Evolutionary conservation across 2,113 vertebrate species (phyloP).

Genomic region (Megaleporinus macrocephalus): DNA sequence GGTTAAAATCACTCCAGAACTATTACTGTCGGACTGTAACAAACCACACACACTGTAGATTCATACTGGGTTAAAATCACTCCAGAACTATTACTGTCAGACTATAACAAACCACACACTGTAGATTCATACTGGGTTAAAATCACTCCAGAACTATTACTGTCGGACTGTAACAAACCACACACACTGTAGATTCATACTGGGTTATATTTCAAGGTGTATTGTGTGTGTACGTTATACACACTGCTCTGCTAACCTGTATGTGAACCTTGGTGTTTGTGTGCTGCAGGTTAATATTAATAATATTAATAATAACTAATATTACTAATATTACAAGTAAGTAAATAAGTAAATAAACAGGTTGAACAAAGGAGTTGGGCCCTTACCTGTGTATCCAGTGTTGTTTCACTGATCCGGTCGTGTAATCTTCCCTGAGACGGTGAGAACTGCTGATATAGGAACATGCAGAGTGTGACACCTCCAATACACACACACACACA

Average conservation of each 20-base stretch:
- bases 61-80: no score
- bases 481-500: constrained; percentile 7
- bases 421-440: constrained; percentile 18
- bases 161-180: background rate
- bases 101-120: no score
- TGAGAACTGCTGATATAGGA: constrained; percentile 47
- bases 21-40: no score
- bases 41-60: no score
- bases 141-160: background rate
- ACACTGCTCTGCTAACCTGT: no score
- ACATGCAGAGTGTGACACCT: constrained; percentile 20
- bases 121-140: background rate
- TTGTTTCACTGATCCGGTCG: constrained; percentile 9
- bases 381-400: constrained; percentile 43
- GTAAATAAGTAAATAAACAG: background rate
- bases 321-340: no score
- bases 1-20: no score
- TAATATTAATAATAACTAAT: no score
- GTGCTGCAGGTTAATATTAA: no score
- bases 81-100: no score
- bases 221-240: no score
- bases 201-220: background rate
- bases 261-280: no score
- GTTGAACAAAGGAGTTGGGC: background rate
- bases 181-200: background rate